phyloP scores from a whole-genome alignment of 2,797 vertebrate genomes.

The Eospalax fontanierii region DNA sequence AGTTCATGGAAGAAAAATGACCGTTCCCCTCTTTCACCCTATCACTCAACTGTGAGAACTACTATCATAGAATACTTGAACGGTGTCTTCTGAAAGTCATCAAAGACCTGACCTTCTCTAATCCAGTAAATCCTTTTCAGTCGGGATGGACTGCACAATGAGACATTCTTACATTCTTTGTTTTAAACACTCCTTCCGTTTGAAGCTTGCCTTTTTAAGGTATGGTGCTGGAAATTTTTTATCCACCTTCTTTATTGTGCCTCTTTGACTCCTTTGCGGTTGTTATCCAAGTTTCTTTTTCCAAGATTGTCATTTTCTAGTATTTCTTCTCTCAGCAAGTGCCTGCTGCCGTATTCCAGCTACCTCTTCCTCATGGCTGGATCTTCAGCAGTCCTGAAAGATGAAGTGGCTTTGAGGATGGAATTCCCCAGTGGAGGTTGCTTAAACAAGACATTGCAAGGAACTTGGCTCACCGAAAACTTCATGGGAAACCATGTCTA shows the following conservation, averaged over 20 bases:
- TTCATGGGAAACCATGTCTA: not conserved
- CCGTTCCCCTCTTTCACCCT: not conserved
- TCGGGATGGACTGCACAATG: not conserved
- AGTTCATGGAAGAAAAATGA: conserved; percentile 28
- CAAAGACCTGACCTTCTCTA: not conserved
- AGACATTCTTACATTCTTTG: not conserved
- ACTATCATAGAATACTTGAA: not conserved
- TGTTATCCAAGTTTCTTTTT: not conserved
- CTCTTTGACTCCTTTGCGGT: not conserved
- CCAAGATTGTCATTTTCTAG: not conserved
- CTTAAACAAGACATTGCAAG: not conserved
- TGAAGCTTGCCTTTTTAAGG: conserved; percentile 43
- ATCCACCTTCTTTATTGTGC: not conserved
- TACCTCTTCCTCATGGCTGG: not conserved
- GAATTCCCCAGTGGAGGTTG: not conserved
- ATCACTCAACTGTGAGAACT: not conserved
- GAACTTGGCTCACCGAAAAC: not conserved
- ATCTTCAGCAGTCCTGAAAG: not conserved
- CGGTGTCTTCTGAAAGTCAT: conserved; percentile 42
- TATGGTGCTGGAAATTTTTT: not conserved
- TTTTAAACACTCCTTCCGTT: not conserved
- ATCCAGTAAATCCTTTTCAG: not conserved
- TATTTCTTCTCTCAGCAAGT: not conserved
- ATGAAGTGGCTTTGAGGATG: not conserved
- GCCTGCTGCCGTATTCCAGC: not conserved